Evolutionary conservation across 2,113 vertebrate genomes (phyloP).

Genomic region (Deroptyus accipitrinus): DNA sequence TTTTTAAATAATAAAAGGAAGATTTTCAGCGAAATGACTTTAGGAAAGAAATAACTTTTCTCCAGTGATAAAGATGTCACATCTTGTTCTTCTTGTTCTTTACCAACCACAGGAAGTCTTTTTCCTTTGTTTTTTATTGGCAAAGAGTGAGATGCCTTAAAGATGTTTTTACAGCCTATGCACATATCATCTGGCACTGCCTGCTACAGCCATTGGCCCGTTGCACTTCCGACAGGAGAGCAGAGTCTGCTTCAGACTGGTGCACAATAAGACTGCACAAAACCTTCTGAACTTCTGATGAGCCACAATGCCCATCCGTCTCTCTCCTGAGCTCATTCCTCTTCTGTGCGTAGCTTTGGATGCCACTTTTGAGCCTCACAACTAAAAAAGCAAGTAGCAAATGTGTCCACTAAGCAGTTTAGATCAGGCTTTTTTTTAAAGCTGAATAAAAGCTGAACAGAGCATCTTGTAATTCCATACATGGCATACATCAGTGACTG

Average conservation of each 20-base stretch:
- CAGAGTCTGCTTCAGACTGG: slow-evolving; percentile 20
- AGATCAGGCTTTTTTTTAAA: background rate
- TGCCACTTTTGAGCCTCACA: background rate
- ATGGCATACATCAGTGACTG: background rate
- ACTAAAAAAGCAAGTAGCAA: background rate
- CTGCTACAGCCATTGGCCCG: background rate
- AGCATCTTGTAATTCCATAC: background rate
- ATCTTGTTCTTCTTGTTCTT: slow-evolving; percentile 1
- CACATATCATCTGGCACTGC: slow-evolving; percentile 6
- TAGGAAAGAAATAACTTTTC: slow-evolving; percentile 2
- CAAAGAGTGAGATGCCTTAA: background rate
- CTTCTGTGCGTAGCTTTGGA: background rate
- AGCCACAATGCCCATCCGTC: background rate
- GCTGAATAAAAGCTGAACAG: background rate
- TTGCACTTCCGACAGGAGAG: slow-evolving; percentile 33
- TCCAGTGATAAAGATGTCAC: slow-evolving; percentile 50
- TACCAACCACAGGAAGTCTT: background rate
- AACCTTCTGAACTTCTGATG: slow-evolving; percentile 13
- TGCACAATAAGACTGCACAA: background rate
- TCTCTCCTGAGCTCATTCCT: background rate
- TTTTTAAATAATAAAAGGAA: background rate
- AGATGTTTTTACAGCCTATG: slow-evolving; percentile 8
- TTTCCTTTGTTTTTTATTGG: background rate
- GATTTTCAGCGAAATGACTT: slow-evolving; percentile 41
- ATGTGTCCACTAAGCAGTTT: background rate